Evolutionary conservation across 1,140 invertebrate genomes (phyloP), one percentile per base, ranked within the genome.

Genomic region (Pseudomyrmex dendroicus): DNA sequence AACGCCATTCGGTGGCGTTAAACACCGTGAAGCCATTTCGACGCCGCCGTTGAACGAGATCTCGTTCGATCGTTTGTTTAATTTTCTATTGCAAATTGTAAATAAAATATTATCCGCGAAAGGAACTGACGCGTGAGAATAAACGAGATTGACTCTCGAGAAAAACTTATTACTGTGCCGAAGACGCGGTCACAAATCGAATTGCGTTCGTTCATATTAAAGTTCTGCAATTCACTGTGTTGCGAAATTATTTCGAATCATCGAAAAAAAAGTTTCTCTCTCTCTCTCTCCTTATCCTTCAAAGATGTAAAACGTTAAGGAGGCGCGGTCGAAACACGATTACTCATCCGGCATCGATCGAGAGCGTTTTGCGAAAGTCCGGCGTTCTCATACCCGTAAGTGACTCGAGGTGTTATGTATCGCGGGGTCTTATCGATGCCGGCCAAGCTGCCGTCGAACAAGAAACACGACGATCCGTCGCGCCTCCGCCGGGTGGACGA

Each of bases 401-500:
- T 70, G 46, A 61, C 66, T 61, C 10, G 66, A 52, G 44, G 66
- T 59, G 76, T 80, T 48, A 57, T 10, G 50, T 50, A 66, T 77
- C 82, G 59, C 73, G 73, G n/a, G 35, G 13, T 50, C 44, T 52
- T 67, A 44, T 67, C 52, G 59, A 77, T 50, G 57, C 59, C 59
- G 59, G 4, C 22, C 70, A 52, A 56, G 70, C 57, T 52, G 68
- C 57, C 64, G 44, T 8, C 20, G 54, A 35, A 72, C 54, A 80
- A 80, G 76, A 80, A 80, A 80, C 66, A 54, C 67, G 64, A 80
- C 54, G 56, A 80, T 80, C 76, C 76, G 76, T 80, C 76, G 76
- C 76, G 76, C 54, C 76, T 80, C 76, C 76, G 54, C 54, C 76
- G 66, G 66, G 66, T 59, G 80, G 74, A 87, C 85, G 85, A 87